Percentiles rank a stretch among this genome's conserved stretches.
Conservation (phyloP, 2,888 invertebrate species). For the Polydrusus tereticollis region DNA sequence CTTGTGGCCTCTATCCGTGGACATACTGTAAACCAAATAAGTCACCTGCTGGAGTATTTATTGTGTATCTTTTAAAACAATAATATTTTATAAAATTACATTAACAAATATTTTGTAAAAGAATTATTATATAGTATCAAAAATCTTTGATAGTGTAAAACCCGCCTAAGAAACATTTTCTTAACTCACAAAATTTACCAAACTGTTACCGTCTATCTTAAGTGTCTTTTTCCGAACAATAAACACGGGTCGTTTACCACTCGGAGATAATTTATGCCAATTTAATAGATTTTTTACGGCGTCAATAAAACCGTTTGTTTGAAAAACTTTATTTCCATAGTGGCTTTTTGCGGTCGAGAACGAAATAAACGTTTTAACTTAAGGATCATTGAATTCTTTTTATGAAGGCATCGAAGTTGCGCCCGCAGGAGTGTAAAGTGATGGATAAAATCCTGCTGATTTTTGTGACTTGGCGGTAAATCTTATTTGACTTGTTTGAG, state of each 20-base stretch:
- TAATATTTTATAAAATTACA: too few relatives aligned
- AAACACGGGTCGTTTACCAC: conserved; percentile 22
- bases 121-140: too few relatives aligned
- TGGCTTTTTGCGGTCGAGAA: conserved; percentile 29
- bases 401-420: conserved; percentile 29
- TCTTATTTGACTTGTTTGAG: conserved; percentile 13
- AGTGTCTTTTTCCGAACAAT: conserved; percentile 12
- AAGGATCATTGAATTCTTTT: conserved; percentile 41
- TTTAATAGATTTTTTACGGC: conserved; percentile 37
- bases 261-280: conserved; percentile 30
- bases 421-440: conserved; percentile 19
- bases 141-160: too few relatives aligned
- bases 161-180: not conserved
- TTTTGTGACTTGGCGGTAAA: conserved; percentile 26
- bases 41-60: too few relatives aligned
- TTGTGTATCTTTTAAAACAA: too few relatives aligned
- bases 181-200: not conserved
- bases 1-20: too few relatives aligned
- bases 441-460: conserved; percentile 36
- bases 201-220: not conserved
- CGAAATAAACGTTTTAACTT: conserved; percentile 44
- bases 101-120: too few relatives aligned
- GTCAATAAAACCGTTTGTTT: conserved; percentile 39
- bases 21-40: too few relatives aligned
- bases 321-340: conserved; percentile 41